Conservation (phyloP, 2,888 invertebrate species). For the Patella ulyssiponensis region DNA sequence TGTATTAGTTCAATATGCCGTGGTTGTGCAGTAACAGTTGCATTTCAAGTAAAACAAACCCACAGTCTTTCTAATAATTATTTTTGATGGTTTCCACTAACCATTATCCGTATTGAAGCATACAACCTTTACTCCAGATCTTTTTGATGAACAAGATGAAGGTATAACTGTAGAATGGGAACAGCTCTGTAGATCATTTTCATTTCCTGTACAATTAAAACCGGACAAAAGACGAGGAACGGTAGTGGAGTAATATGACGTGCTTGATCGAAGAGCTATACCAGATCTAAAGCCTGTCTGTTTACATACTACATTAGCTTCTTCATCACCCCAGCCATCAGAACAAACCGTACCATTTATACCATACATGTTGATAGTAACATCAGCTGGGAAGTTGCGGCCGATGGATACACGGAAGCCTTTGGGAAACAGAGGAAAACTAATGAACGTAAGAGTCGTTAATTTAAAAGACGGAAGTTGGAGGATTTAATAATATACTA, state of each 20-base stretch:
- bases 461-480: too few species aligned
- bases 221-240: slow-evolving; percentile 54
- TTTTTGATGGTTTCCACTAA: too few species aligned
- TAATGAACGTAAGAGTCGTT: too few species aligned
- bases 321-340: slow-evolving; percentile 50
- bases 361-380: slow-evolving; percentile 50
- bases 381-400: slow-evolving; percentile 48
- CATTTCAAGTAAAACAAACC: too few species aligned
- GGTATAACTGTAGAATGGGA: slow-evolving; percentile 25
- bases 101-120: too few species aligned
- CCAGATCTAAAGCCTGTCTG: slow-evolving; percentile 50
- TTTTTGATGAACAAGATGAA: not conserved
- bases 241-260: slow-evolving; percentile 41
- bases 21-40: too few species aligned
- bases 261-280: slow-evolving; percentile 47
- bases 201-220: slow-evolving; percentile 51
- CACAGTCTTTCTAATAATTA: too few species aligned
- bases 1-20: too few species aligned
- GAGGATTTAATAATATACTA: too few species aligned
- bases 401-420: slow-evolving; percentile 43
- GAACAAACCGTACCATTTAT: slow-evolving; percentile 54
- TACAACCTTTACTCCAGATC: too few species aligned
- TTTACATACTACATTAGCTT: slow-evolving; percentile 51
- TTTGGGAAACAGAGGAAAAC: slow-evolving; percentile 10
- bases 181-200: slow-evolving; percentile 47